A percentile compares a stretch with the other conserved stretches of the same genome.
phyloP scores from a whole-genome alignment of 2,888 invertebrate genomes.

The Scaptomyza caliginosa region DNA sequence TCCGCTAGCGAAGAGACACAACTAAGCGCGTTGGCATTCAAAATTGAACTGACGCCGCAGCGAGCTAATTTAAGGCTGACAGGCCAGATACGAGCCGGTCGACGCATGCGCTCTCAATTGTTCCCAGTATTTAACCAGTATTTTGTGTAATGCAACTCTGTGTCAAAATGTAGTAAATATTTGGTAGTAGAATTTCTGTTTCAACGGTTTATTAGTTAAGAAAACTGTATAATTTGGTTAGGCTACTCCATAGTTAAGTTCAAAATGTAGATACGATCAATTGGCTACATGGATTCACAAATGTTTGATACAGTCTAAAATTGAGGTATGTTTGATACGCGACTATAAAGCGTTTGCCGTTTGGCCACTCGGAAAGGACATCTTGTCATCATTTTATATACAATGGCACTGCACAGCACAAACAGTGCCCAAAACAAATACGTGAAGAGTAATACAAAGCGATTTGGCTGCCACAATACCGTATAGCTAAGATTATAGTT shows the following conservation, averaged over 20 bases:
- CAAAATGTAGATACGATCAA: neutral
- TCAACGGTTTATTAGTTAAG: neutral
- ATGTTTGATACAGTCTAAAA: slow-evolving; percentile 72
- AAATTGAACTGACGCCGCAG: slow-evolving; percentile 59
- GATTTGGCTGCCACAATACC: slow-evolving; percentile 82
- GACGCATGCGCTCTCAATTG: slow-evolving; percentile 50
- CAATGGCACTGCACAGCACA: slow-evolving; percentile 70
- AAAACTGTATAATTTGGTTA: neutral
- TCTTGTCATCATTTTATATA: slow-evolving; percentile 83
- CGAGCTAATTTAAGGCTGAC: slow-evolving; percentile 58
- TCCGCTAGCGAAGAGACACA: slow-evolving; percentile 14
- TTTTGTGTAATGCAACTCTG: slow-evolving; percentile 39
- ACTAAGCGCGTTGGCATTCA: slow-evolving; percentile 55
- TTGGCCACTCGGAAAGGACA: slow-evolving; percentile 82
- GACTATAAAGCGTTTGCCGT: slow-evolving; percentile 74
- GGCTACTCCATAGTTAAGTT: neutral
- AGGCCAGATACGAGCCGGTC: slow-evolving; percentile 23
- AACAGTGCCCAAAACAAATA: slow-evolving; percentile 82
- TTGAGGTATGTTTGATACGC: slow-evolving; percentile 81
- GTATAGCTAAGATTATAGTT: slow-evolving; percentile 81
- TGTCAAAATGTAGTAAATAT: neutral
- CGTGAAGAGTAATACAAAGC: slow-evolving; percentile 78
- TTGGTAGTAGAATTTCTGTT: neutral
- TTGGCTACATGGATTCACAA: slow-evolving; percentile 1
- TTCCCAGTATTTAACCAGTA: slow-evolving; percentile 53